phyloP scores from a whole-genome alignment of 1,140 invertebrate species.

The Brachionus sp. region DNA sequence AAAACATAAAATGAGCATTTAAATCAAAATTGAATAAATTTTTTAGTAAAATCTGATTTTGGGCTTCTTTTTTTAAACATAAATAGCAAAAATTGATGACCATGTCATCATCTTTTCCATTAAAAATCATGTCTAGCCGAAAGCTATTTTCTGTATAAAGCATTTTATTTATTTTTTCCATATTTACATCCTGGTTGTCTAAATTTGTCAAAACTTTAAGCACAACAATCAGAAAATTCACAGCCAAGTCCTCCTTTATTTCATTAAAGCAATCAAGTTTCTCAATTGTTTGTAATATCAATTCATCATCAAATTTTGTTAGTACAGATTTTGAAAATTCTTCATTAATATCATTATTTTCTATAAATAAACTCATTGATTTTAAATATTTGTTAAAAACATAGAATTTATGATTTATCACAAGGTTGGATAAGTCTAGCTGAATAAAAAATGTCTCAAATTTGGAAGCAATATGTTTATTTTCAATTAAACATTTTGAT shows the following conservation, averaged over 20 bases:
- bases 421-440: background rate
- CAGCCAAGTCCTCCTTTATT: background rate
- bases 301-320: background rate
- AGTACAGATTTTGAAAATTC: background rate
- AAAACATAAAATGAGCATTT: background rate
- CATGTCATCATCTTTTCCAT: constrained; percentile 4
- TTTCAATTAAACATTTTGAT: background rate
- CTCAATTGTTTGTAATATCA: background rate
- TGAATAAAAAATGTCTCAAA: background rate
- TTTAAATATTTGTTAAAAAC: background rate
- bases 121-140: background rate
- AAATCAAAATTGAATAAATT: background rate
- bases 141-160: background rate
- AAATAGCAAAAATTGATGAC: constrained; percentile 1
- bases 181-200: background rate
- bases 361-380: background rate
- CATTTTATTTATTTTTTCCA: background rate
- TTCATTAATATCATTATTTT: background rate
- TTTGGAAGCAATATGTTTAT: background rate
- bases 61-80: background rate
- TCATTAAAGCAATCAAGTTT: background rate
- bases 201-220: background rate
- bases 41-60: background rate
- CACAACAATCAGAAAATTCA: background rate
- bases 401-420: background rate